A percentile compares a stretch with the other conserved stretches of the same genome.
Conservation (phyloP, 2,888 invertebrate species). For the Perithous albicinctus region DNA sequence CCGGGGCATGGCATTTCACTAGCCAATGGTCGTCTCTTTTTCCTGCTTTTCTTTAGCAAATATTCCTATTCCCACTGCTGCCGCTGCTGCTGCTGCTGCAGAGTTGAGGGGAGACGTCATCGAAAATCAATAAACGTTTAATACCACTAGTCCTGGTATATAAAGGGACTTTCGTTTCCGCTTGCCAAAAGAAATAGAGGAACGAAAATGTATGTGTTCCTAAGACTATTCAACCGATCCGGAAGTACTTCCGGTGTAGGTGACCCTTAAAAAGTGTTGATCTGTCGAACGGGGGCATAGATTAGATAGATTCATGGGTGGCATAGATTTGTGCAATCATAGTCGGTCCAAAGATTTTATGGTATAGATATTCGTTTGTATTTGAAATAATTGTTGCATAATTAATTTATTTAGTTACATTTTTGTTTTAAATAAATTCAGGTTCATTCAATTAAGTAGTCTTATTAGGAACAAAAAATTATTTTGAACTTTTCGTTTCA, state of each 20-base stretch:
- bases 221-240: neutral
- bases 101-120: constrained; percentile 36
- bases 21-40: constrained; percentile 20
- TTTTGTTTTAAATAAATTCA: too few species aligned
- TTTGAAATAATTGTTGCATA: neutral
- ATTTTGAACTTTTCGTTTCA: too few species aligned
- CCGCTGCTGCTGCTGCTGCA: constrained; percentile 11
- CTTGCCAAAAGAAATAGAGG: constrained; percentile 15
- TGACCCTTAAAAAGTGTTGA: neutral
- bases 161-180: neutral
- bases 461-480: too few species aligned
- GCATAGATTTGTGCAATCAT: neutral
- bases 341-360: neutral
- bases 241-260: constrained; percentile 11
- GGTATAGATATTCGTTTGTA: neutral
- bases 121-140: constrained; percentile 56
- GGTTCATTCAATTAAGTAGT: too few species aligned
- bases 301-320: neutral
- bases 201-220: neutral
- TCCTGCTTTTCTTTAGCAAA: constrained; percentile 31
- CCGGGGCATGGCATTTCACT: neutral
- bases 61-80: constrained; percentile 19
- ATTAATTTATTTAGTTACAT: too few species aligned
- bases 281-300: neutral
- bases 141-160: neutral